A percentile compares a stretch with the other conserved stretches of the same genome.
These are phyloP conservation scores for Etia nguti DNA, from an alignment of 2,113 vertebrate genomes.

Conservation along the genomic window DNA sequence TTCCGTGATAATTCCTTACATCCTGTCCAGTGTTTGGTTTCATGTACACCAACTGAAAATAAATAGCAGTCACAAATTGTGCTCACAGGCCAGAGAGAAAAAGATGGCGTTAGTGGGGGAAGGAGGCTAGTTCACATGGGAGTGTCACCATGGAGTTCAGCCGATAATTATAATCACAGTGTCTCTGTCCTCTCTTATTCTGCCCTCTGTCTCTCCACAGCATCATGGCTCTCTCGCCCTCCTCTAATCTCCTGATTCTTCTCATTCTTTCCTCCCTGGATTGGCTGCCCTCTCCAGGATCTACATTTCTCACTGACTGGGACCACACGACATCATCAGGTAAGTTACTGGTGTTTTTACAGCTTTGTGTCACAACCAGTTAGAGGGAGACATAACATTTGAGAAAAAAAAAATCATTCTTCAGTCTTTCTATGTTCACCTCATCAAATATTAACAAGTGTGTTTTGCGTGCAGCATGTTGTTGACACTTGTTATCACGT, in stretches of 20 bases:
- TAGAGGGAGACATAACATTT: not conserved
- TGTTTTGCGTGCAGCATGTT: conserved; percentile 8
- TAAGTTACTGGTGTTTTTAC: conserved; percentile 5
- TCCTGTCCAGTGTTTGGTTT: conserved; percentile 26
- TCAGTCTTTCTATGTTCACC: not conserved
- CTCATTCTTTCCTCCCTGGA: conserved; percentile 37
- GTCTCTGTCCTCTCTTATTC: conserved; percentile 12
- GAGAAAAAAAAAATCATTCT: not conserved
- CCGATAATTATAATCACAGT: conserved; percentile 31
- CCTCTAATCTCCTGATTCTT: conserved; percentile 28
- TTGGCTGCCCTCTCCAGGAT: conserved; percentile 30
- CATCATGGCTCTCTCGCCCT: conserved; percentile 42
- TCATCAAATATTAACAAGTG: conserved; percentile 54
- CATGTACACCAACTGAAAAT: conserved; percentile 37
- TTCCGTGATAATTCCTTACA: conserved; percentile 16
- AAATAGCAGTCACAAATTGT: conserved; percentile 23
- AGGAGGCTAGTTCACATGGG: conserved; percentile 20
- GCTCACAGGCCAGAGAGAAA: not conserved
- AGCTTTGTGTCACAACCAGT: not conserved
- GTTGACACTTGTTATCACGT: conserved; percentile 58
- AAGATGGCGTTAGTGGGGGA: not conserved
- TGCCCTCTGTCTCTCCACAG: conserved; percentile 27
- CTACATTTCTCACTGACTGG: conserved; percentile 14
- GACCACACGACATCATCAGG: conserved; percentile 42
- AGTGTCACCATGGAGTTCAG: conserved; percentile 27